Conservation (phyloP, 2,888 invertebrate species). For the Cordilura impudica region DNA sequence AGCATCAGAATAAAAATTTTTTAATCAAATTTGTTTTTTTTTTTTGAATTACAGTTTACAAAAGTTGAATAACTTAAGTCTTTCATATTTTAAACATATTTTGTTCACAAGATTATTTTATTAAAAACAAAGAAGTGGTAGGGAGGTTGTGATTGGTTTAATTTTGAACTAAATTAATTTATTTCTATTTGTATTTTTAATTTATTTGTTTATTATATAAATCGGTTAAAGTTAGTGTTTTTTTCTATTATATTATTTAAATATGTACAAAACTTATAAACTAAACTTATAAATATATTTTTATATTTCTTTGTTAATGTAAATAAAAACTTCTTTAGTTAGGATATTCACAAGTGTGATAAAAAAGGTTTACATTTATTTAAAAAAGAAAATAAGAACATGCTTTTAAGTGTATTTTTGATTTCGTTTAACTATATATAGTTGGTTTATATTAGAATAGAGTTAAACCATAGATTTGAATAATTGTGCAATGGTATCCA, state of each 20-base stretch:
- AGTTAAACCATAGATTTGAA: no score
- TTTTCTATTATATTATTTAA: constrained; percentile 25
- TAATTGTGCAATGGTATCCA: no score
- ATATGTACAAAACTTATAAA: constrained; percentile 58
- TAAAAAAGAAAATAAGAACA: constrained; percentile 7
- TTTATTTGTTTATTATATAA: background rate
- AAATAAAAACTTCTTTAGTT: no score
- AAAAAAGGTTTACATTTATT: constrained; percentile 1
- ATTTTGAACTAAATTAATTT: background rate
- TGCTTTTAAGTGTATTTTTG: background rate
- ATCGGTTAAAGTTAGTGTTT: background rate
- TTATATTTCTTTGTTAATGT: constrained; percentile 6
- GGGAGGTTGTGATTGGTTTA: background rate
- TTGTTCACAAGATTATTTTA: no score
- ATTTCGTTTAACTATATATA: constrained; percentile 5
- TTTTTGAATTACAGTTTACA: no score
- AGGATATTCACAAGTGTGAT: constrained; percentile 20
- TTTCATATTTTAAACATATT: no score
- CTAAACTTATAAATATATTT: constrained; percentile 49
- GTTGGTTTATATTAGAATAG: no score
- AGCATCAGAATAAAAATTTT: background rate
- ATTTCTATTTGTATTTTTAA: background rate
- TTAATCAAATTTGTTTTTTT: background rate
- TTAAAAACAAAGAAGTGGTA: background rate
- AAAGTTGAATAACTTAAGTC: no score